Conservation (phyloP, 2,797 vertebrate genomes). For the Labroides dimidiatus region DNA sequence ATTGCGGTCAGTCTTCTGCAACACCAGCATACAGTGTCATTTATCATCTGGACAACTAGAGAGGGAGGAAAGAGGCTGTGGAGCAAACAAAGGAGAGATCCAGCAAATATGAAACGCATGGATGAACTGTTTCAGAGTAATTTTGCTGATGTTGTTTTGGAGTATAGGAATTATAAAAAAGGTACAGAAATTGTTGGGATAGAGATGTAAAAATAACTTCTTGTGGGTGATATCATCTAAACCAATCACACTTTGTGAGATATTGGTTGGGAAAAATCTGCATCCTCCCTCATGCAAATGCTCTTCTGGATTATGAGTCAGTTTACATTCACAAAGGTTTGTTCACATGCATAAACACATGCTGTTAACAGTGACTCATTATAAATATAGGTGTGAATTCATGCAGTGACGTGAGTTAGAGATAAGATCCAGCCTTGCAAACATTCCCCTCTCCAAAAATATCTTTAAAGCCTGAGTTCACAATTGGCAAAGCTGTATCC, state of each 20-base stretch:
- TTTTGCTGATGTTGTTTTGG: background rate
- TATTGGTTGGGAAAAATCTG: background rate
- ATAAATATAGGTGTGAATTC: constrained; percentile 47
- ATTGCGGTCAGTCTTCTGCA: constrained; percentile 13
- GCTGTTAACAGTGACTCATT: constrained; percentile 53
- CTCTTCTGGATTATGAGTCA: constrained; percentile 23
- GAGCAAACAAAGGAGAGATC: constrained; percentile 4
- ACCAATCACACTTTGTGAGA: background rate
- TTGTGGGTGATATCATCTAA: background rate
- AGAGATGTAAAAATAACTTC: background rate
- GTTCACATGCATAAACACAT: constrained; percentile 53
- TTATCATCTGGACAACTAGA: constrained; percentile 22
- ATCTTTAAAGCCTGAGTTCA: constrained; percentile 46
- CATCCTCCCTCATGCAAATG: constrained; percentile 3
- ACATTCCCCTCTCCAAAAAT: constrained; percentile 30
- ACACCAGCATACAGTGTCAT: constrained; percentile 31
- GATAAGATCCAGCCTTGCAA: constrained; percentile 55
- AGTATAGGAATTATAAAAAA: background rate
- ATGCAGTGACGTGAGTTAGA: constrained; percentile 40
- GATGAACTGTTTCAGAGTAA: background rate
- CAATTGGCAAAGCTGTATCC: constrained; percentile 63
- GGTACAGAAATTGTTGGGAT: background rate
- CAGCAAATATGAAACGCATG: constrained; percentile 10
- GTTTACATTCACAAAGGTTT: constrained; percentile 23
- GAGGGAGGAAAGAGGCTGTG: constrained; percentile 18